phyloP scores from a whole-genome alignment of 2,113 vertebrate species.

The Saguinus imperator region DNA sequence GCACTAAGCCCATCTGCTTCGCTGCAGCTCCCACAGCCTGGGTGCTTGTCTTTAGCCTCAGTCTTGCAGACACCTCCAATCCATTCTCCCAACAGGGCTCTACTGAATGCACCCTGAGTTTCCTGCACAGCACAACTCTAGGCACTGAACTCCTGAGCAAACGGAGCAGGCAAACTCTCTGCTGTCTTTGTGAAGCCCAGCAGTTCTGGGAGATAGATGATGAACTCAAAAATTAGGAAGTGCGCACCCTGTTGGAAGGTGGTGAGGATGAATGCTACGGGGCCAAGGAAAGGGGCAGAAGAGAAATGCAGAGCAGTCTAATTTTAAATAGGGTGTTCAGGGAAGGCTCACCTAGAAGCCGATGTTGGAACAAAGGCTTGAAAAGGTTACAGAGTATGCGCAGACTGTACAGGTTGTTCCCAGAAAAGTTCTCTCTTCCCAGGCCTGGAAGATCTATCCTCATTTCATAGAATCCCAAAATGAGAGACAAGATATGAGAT shows the following conservation, averaged over 20 bases:
- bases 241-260: background rate
- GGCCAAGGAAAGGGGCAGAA: background rate
- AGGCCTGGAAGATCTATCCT: background rate
- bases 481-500: background rate
- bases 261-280: background rate
- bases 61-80: background rate
- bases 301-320: background rate
- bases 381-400: background rate
- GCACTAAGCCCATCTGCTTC: background rate
- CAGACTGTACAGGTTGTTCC: background rate
- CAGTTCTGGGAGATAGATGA: background rate
- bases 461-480: background rate
- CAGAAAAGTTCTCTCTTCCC: background rate
- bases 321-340: constrained; percentile 2
- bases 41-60: background rate
- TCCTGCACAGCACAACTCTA: no score
- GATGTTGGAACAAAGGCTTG: background rate
- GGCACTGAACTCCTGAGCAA: background rate
- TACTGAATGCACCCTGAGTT: rapidly evolving
- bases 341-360: background rate
- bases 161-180: background rate
- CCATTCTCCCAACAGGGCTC: background rate
- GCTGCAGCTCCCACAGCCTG: no score
- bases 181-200: background rate
- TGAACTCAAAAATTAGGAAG: background rate